Conservation (phyloP, 2,797 vertebrate species). For the Alca torda region DNA sequence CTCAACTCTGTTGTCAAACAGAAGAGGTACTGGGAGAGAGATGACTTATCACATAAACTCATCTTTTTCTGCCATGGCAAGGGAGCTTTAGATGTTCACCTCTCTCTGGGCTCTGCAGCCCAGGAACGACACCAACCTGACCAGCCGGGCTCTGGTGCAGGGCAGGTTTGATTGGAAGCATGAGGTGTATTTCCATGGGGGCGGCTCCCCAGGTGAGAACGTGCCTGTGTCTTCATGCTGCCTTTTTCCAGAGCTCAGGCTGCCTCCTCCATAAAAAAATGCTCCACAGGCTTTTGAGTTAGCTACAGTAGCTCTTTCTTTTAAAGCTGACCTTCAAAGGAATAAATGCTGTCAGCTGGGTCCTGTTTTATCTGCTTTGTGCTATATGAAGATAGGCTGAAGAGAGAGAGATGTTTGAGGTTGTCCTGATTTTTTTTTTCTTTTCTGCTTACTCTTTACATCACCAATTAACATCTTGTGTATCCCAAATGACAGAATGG, state of each 20-base stretch:
- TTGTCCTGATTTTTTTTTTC: not conserved
- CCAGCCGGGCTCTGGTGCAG: not conserved
- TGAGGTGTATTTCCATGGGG: not conserved
- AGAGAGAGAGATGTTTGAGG: not conserved
- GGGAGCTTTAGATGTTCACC: not conserved
- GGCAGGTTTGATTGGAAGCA: not conserved
- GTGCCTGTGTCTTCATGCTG: not conserved
- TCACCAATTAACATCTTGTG: not conserved
- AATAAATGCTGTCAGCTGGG: not conserved
- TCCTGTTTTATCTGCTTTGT: not conserved
- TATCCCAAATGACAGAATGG: not conserved
- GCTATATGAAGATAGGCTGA: not conserved
- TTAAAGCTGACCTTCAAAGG: not conserved
- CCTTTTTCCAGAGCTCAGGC: not conserved
- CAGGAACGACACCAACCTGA: accelerated
- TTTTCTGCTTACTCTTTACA: not conserved
- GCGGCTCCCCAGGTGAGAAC: not conserved
- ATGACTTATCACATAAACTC: not conserved
- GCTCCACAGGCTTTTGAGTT: not conserved
- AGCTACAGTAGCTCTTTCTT: not conserved
- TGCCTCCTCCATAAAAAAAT: not conserved
- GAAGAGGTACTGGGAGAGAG: not conserved
- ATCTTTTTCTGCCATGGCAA: accelerated
- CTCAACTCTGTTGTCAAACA: not conserved
- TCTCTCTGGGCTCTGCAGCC: not conserved